Percentiles rank a stretch among this genome's conserved stretches.
Conservation (phyloP, 2,797 vertebrate species). For the Danio albolineatus region DNA sequence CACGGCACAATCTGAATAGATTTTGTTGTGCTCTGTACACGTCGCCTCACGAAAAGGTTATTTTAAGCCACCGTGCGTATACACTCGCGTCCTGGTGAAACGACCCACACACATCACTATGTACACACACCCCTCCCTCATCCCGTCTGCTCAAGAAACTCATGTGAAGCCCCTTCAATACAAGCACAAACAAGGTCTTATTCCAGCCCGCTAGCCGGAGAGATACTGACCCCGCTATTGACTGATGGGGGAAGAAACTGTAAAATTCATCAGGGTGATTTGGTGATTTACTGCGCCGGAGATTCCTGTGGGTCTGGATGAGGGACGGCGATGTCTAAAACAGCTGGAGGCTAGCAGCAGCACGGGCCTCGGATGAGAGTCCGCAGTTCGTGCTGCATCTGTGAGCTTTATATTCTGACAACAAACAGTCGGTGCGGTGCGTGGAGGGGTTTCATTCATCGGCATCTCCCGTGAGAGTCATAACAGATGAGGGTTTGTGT, state of each 20-base stretch:
- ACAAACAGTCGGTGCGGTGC: slow-evolving; percentile 16
- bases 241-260: slow-evolving; percentile 46
- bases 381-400: slow-evolving; percentile 24
- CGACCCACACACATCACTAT: slow-evolving; percentile 49
- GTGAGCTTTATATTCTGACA: slow-evolving; percentile 25
- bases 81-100: slow-evolving; percentile 54
- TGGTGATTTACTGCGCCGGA: slow-evolving; percentile 58
- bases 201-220: slow-evolving; percentile 29
- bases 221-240: slow-evolving; percentile 39
- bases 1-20: slow-evolving; percentile 58
- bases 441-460: slow-evolving; percentile 32
- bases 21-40: slow-evolving; percentile 57
- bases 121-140: slow-evolving; percentile 50
- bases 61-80: slow-evolving; percentile 51
- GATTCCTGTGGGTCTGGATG: slow-evolving; percentile 34
- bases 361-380: slow-evolving; percentile 26
- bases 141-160: slow-evolving; percentile 28
- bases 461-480: slow-evolving; percentile 25
- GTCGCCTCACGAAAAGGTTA: slow-evolving; percentile 42
- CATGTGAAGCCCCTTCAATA: slow-evolving; percentile 37
- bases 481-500: slow-evolving; percentile 49
- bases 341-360: slow-evolving; percentile 52
- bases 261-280: slow-evolving; percentile 44
- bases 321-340: slow-evolving; percentile 56
- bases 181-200: slow-evolving; percentile 54